Percentiles rank a stretch among this genome's conserved stretches.
These are phyloP conservation scores for Apodemia zela DNA, from an alignment of 2,888 invertebrate species.

Conservation along the genomic window DNA sequence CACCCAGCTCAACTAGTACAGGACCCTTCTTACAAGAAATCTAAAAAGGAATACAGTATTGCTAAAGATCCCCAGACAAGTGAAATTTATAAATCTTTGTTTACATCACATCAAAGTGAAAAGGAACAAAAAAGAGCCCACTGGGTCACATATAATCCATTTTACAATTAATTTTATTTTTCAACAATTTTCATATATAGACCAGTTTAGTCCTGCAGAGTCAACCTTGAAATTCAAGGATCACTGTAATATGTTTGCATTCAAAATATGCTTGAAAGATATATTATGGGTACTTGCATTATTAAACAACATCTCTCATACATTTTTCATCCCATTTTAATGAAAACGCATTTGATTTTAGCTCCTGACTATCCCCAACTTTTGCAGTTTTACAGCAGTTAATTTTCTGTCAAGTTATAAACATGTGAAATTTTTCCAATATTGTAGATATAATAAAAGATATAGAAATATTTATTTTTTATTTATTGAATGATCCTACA, in stretches of 20 bases:
- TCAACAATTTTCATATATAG: too few relatives aligned
- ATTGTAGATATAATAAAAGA: background rate
- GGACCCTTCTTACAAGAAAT: conserved; percentile 88
- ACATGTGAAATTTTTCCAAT: background rate
- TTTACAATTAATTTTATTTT: conserved; percentile 84
- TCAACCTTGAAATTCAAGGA: too few relatives aligned
- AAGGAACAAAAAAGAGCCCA: conserved; percentile 93
- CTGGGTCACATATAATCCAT: conserved; percentile 99
- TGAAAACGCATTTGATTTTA: too few relatives aligned
- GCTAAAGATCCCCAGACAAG: conserved; percentile 94
- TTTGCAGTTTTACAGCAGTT: too few relatives aligned
- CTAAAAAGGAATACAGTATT: conserved; percentile 90
- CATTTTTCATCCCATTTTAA: too few relatives aligned
- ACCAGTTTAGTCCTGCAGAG: too few relatives aligned
- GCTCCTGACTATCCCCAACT: too few relatives aligned
- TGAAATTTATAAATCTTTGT: conserved; percentile 96
- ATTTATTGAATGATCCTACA: background rate
- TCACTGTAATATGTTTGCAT: too few relatives aligned
- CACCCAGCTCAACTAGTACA: conserved; percentile 57
- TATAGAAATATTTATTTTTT: background rate
- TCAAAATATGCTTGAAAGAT: too few relatives aligned
- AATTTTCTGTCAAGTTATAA: background rate
- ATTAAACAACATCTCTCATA: too few relatives aligned
- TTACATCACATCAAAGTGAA: conserved; percentile 94
- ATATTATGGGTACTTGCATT: too few relatives aligned